phyloP scores from a whole-genome alignment of 2,797 vertebrate species.

The Aythya fuligula region DNA sequence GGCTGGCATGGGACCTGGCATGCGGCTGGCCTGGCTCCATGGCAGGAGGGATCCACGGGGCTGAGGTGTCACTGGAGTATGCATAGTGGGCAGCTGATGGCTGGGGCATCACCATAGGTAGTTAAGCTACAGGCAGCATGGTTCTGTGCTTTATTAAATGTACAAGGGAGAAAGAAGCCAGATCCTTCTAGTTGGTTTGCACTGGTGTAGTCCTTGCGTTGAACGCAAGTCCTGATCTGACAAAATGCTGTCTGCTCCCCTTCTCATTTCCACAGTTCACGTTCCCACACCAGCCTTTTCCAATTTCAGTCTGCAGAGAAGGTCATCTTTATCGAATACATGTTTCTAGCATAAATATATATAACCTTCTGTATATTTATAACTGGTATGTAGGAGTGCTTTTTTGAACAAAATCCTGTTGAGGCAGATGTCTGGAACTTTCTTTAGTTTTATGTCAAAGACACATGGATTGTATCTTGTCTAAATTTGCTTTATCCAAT shows the following conservation, averaged over 20 bases:
- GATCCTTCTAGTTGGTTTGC: neutral
- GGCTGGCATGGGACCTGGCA: neutral
- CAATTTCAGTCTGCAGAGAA: constrained; percentile 13
- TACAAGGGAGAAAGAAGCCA: neutral
- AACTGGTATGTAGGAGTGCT: constrained; percentile 50
- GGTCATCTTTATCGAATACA: constrained; percentile 58
- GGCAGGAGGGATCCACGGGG: neutral
- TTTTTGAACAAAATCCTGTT: constrained; percentile 64
- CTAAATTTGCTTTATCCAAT: constrained; percentile 36
- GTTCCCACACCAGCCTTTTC: neutral
- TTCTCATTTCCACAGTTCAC: neutral
- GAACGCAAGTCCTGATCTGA: neutral
- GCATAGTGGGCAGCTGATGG: constrained; percentile 26
- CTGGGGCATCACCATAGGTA: neutral
- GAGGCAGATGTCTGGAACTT: constrained; percentile 68
- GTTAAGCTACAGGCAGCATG: neutral
- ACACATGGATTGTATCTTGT: constrained; percentile 11
- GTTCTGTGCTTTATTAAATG: constrained; percentile 1
- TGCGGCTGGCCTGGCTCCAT: neutral
- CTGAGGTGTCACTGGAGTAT: constrained; percentile 8
- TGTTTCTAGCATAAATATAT: constrained; percentile 54
- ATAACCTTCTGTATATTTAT: constrained; percentile 63
- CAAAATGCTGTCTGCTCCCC: neutral
- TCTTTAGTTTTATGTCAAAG: constrained; percentile 66
- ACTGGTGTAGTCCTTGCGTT: neutral